These are phyloP conservation scores for Chymomyza fuscimana DNA, from an alignment of 2,888 invertebrate genomes.

Conservation along the genomic window DNA sequence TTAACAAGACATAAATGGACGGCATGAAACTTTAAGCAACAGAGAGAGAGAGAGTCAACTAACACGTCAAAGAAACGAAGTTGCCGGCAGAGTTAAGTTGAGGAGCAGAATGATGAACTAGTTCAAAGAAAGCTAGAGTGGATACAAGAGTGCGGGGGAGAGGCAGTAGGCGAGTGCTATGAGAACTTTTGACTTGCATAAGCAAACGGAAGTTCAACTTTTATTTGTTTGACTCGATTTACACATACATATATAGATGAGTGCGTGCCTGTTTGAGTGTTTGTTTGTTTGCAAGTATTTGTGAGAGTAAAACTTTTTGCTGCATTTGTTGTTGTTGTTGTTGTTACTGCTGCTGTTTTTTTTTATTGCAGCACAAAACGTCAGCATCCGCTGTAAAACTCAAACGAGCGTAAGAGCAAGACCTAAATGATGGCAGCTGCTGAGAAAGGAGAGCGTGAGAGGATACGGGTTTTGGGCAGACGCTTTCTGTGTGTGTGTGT, in stretches of 20 bases:
- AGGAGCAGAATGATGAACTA: constrained; percentile 16
- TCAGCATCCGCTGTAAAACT: constrained; percentile 35
- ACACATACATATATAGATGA: constrained; percentile 12
- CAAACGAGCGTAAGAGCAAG: constrained; percentile 33
- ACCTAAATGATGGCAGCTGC: not conserved
- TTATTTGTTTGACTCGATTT: constrained; percentile 64
- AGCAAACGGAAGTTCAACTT: constrained; percentile 51
- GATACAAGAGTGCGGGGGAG: constrained; percentile 4
- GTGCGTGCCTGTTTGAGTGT: not conserved
- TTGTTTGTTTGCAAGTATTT: constrained; percentile 13
- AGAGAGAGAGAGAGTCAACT: constrained; percentile 16
- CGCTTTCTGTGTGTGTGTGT: not conserved
- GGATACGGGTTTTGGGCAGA: not conserved
- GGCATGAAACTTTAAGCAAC: constrained; percentile 27
- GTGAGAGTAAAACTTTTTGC: constrained; percentile 47
- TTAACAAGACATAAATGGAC: constrained; percentile 73
- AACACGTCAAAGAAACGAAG: constrained; percentile 31
- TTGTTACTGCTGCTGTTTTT: constrained; percentile 29
- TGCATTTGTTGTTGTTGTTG: constrained; percentile 22
- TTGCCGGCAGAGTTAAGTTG: constrained; percentile 15
- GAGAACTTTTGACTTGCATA: constrained; percentile 12
- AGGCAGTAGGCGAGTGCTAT: not conserved
- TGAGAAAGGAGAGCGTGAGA: not conserved
- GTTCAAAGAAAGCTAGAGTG: constrained; percentile 28
- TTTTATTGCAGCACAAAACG: constrained; percentile 59